Base-by-base conservation (phyloP, 1,140 invertebrate species). In the Pygmarrhopalites habei region DNA sequence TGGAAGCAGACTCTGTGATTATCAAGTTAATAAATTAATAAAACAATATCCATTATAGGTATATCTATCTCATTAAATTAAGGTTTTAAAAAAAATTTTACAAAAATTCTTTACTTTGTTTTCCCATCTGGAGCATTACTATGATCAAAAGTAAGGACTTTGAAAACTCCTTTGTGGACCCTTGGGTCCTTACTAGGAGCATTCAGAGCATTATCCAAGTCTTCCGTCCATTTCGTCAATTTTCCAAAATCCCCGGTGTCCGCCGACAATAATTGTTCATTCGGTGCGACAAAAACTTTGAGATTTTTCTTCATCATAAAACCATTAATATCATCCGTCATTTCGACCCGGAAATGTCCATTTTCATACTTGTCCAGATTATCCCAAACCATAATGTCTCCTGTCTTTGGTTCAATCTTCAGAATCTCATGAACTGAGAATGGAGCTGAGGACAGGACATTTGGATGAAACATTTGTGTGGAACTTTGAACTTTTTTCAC, bases 1-100 rank as follows among this genome's bases (percentile, higher is more conserved):
- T 70, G 68, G 49, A 70, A 70, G 51, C 68, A 70, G 21, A 70
- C 56, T 35, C 68, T 70, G 35, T n/a, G 44, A n/a, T n/a, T n/a
- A n/a, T n/a, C n/a, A n/a, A n/a, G n/a, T n/a, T n/a, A n/a, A n/a
- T n/a, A n/a, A n/a, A n/a, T n/a, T n/a, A n/a, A n/a, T n/a, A n/a
- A n/a, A n/a, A n/a, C n/a, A n/a, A n/a, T n/a, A n/a, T n/a, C n/a
- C n/a, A n/a, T n/a, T n/a, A n/a, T n/a, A n/a, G n/a, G n/a, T n/a
- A n/a, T n/a, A n/a, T n/a, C n/a, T n/a, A n/a, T n/a, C n/a, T n/a
- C n/a, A n/a, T n/a, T n/a, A n/a, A n/a, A n/a, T n/a, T n/a, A n/a
- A n/a, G n/a, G 7, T 39, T 39, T 39, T 39, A 39, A 39, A 39
- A 7, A 15, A 43, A 32, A 55, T 29, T 53, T 30, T n/a, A n/a